phyloP scores from a whole-genome alignment of 2,113 vertebrate genomes.

The Indicator indicator region DNA sequence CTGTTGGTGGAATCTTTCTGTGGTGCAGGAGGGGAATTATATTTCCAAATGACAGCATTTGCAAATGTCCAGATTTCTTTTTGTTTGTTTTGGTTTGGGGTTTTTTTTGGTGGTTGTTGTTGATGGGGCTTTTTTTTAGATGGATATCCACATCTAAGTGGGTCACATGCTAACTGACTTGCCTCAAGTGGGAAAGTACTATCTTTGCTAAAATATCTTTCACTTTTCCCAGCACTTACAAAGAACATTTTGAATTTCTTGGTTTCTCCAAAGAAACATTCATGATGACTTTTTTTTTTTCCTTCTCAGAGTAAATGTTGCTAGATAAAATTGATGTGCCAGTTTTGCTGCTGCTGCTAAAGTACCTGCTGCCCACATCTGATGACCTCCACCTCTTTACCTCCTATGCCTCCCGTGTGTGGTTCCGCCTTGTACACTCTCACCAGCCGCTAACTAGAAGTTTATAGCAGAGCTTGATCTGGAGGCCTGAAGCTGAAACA shows the following conservation, averaged over 20 bases:
- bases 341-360: no score
- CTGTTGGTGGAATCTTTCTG: background rate
- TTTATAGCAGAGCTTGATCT: background rate
- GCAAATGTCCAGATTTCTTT: background rate
- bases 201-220: background rate
- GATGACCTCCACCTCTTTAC: fast-evolving
- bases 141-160: background rate
- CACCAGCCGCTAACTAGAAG: no score
- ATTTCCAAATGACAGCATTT: background rate
- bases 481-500: background rate
- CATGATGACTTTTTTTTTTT: background rate
- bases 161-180: background rate
- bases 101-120: no score
- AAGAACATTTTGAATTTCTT: background rate
- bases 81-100: no score
- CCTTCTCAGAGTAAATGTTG: fast-evolving
- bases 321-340: fast-evolving
- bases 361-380: fast-evolving
- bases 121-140: background rate
- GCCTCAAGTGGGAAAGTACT: background rate
- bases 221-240: background rate
- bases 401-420: fast-evolving
- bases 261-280: fast-evolving
- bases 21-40: background rate
- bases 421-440: no score